These are phyloP conservation scores for Microvelia longipes DNA, from an alignment of 1,140 invertebrate genomes.

Conservation along the genomic window DNA sequence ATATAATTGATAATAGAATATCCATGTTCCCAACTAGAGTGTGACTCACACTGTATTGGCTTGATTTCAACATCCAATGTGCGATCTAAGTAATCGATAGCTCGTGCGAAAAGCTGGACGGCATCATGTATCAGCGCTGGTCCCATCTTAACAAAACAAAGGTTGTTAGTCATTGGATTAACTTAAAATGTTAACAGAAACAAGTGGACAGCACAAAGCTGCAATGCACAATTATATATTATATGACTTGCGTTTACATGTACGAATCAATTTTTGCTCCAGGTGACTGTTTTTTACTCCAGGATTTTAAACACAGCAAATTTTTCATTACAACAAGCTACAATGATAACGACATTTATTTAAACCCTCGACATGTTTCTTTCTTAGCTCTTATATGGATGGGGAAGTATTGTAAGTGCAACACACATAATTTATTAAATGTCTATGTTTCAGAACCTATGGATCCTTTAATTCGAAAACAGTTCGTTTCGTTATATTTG, in stretches of 20 bases:
- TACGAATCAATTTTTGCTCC: background rate
- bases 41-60: constrained; percentile 42
- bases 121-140: constrained; percentile 65
- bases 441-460: too few species aligned
- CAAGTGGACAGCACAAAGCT: background rate
- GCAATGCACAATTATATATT: background rate
- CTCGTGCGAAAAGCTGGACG: constrained; percentile 49
- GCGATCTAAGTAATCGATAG: constrained; percentile 37
- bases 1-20: constrained; percentile 54
- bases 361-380: too few species aligned
- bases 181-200: background rate
- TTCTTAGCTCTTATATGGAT: too few species aligned
- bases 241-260: too few species aligned
- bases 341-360: too few species aligned
- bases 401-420: too few species aligned
- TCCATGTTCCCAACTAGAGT: constrained; percentile 49
- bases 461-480: too few species aligned
- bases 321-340: too few species aligned
- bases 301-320: too few species aligned
- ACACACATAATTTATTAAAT: too few species aligned
- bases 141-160: constrained; percentile 42
- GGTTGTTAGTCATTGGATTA: background rate
- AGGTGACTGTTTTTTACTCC: too few species aligned
- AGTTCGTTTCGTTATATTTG: too few species aligned
- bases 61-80: constrained; percentile 26